Conservation (phyloP, 2,113 vertebrate species). For the Hippocampus zosterae region DNA sequence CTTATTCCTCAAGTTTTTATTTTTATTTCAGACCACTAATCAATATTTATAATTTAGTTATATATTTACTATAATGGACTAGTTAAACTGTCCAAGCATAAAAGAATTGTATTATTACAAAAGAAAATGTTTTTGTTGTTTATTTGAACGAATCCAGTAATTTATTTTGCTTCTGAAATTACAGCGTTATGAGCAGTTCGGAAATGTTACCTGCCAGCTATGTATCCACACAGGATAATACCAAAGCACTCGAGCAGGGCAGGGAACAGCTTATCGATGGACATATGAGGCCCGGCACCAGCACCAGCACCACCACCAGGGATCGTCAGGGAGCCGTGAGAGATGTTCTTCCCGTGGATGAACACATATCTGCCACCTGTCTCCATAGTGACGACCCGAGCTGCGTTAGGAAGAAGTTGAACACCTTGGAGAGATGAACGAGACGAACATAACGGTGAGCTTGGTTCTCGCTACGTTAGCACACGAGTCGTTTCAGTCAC, state of each 20-base stretch:
- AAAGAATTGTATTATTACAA: too few relatives aligned
- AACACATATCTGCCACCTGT: constrained; percentile 44
- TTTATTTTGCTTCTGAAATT: neutral
- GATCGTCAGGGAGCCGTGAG: constrained; percentile 65
- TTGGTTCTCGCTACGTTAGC: neutral
- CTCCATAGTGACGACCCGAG: constrained; percentile 58
- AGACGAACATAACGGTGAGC: neutral
- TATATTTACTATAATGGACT: too few relatives aligned
- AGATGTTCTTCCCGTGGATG: constrained; percentile 72
- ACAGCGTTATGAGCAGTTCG: too few relatives aligned
- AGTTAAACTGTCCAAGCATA: too few relatives aligned
- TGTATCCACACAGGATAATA: constrained; percentile 92
- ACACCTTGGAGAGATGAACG: neutral
- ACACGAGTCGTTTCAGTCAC: neutral
- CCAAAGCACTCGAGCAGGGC: constrained; percentile 94
- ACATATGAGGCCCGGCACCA: constrained; percentile 75
- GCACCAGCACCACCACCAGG: neutral
- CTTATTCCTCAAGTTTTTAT: neutral
- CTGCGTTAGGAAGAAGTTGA: neutral
- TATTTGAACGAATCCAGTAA: neutral
- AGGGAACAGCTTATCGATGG: constrained; percentile 90
- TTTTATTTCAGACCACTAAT: neutral
- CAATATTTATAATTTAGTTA: too few relatives aligned
- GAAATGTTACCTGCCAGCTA: constrained; percentile 76
- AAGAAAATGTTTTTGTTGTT: too few relatives aligned